Base-by-base conservation (phyloP, 2,888 invertebrate species). In the Euzophera pinguis region DNA sequence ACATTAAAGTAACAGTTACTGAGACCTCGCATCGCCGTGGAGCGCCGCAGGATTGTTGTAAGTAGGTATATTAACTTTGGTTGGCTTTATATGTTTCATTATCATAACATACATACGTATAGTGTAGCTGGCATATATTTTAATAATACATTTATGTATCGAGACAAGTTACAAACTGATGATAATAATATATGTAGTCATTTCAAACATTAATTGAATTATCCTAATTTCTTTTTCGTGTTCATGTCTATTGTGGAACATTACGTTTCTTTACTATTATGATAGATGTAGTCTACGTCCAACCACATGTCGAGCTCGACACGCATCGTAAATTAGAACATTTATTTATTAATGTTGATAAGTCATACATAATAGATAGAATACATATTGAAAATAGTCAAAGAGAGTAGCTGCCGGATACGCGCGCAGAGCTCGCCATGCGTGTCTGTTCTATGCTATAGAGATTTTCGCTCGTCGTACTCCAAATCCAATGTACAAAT, bases 1-100 rank as follows among this genome's bases (percentile, higher is more conserved):
- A 80, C 73, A 68, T 72, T 71, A 80, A 71, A 65, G 66, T 74
- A 67, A 70, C 62, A 71, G 68, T 71, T 64, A 64, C 60, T 63
- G 43, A 45, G 53, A 53, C 50, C 60, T n/a, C 50, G 58, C 62
- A 60, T 38, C 9, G 10, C 2, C 2, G 3, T 1, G 13, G 37
- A 39, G 9, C 4, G 58, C 58, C 59, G 61, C 65, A 69, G 64
- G 62, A 69, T 70, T 70, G 60, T 71, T 73, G 69, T 71, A 38
- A 14, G 13, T 14, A 74, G n/a, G n/a, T n/a, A 71, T 76, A 71
- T 74, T 75, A 78, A 75, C 78, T 81, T 81, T 78, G 77, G 78
- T 80, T 78, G 73, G 63, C 68, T 72, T 70, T 71, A 73, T 65
- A 69, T 53, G 32, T 16, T 32, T 7, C 32, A 52, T 22, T 13